A percentile compares a stretch with the other conserved stretches of the same genome.
Evolutionary conservation across 1,140 invertebrate genomes (phyloP).

Genomic region (Lepidurus arcticus): DNA sequence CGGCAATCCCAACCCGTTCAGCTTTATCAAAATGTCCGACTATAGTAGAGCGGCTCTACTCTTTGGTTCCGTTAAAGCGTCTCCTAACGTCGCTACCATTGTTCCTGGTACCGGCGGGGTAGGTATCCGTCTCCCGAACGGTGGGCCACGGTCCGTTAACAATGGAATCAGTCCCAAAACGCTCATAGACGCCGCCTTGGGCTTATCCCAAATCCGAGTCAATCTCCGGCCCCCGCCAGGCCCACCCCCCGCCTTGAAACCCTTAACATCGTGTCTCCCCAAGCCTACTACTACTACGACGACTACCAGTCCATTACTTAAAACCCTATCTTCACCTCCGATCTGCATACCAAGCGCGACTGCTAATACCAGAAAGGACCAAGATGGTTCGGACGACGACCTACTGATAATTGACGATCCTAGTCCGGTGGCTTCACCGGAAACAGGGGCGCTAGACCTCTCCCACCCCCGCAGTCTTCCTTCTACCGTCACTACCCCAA

Average conservation of each 20-base stretch:
- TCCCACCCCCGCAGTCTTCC: neutral
- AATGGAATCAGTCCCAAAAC: neutral
- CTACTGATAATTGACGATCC: neutral
- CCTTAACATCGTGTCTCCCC: neutral
- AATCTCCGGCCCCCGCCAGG: neutral
- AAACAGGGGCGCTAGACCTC: neutral
- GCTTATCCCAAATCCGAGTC: neutral
- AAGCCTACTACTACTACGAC: neutral
- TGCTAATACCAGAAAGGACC: neutral
- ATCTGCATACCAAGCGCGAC: neutral
- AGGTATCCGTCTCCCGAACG: neutral
- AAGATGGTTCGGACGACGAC: neutral
- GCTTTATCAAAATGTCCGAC: slow-evolving; percentile 1
- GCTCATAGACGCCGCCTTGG: neutral
- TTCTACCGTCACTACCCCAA: neutral
- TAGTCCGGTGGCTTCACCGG: neutral
- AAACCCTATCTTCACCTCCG: neutral
- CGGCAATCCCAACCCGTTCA: neutral
- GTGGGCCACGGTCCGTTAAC: neutral
- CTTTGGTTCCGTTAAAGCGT: neutral
- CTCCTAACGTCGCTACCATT: neutral
- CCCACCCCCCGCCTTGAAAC: neutral
- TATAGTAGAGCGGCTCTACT: neutral
- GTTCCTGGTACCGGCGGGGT: neutral
- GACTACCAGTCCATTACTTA: neutral